A percentile compares a stretch with the other conserved stretches of the same genome.
Conservation (phyloP, 2,797 vertebrate species). For the Arremon aurantiirostris region DNA sequence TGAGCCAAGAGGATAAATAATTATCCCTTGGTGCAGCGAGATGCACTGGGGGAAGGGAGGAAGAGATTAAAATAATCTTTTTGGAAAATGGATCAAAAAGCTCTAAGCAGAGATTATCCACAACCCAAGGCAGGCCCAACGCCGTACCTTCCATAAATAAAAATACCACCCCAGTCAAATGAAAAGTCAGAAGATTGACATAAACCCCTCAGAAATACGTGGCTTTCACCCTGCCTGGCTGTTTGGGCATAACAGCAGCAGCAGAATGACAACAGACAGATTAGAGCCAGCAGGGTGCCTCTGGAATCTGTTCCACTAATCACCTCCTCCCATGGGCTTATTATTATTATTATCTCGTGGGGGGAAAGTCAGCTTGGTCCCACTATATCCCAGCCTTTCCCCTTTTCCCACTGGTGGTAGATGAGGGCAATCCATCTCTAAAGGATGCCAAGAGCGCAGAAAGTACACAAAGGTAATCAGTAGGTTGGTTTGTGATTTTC, state of each 20-base stretch:
- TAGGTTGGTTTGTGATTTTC: background rate
- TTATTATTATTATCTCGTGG: background rate
- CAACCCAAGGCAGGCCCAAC: background rate
- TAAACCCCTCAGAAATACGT: background rate
- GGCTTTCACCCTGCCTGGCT: background rate
- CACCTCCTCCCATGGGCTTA: background rate
- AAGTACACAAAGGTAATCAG: background rate
- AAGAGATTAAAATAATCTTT: slow-evolving; percentile 64
- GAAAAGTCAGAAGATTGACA: slow-evolving; percentile 18
- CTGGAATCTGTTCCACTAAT: slow-evolving; percentile 18
- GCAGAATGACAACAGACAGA: slow-evolving; percentile 8
- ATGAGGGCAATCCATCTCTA: background rate
- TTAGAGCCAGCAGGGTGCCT: background rate
- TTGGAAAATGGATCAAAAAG: slow-evolving; percentile 59
- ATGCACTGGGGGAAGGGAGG: background rate
- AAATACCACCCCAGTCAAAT: background rate
- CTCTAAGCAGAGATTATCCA: slow-evolving; percentile 57
- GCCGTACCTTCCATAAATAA: slow-evolving; percentile 15
- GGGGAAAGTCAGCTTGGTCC: background rate
- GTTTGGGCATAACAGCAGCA: background rate
- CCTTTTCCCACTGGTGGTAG: background rate
- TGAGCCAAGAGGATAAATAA: slow-evolving; percentile 31
- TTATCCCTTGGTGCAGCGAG: background rate
- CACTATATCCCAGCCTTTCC: background rate
- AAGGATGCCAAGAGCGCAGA: background rate